Conservation (phyloP, 2,888 invertebrate species). For the Ecliptopera silaceata region DNA sequence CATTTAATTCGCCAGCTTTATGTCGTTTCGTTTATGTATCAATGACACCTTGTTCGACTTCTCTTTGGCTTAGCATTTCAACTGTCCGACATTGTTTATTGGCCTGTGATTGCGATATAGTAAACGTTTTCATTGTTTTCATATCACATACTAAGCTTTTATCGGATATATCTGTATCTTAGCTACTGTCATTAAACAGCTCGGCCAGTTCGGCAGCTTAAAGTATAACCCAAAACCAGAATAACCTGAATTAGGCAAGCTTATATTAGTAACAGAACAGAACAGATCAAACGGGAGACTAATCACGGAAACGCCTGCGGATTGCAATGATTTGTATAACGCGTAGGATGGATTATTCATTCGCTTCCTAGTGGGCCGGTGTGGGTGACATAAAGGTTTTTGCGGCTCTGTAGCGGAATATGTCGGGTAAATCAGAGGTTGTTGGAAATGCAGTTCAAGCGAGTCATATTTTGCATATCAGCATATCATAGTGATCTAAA, state of each 20-base stretch:
- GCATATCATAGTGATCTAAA: too few species aligned
- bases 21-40: conserved; percentile 28
- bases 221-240: not conserved
- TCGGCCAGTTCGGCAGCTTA: not conserved
- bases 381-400: conserved; percentile 38
- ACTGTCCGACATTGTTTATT: not conserved
- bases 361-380: conserved; percentile 36
- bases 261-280: not conserved
- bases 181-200: not conserved
- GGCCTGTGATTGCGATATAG: not conserved
- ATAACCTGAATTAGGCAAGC: conserved; percentile 14
- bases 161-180: not conserved
- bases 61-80: conserved; percentile 9
- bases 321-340: conserved; percentile 25
- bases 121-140: not conserved
- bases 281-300: conserved; percentile 24
- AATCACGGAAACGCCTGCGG: conserved; percentile 28
- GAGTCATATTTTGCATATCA: not conserved
- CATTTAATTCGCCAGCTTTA: conserved; percentile 27
- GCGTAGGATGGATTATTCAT: conserved; percentile 37
- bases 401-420: conserved; percentile 9
- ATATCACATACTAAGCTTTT: not conserved
- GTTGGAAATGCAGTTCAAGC: not conserved
- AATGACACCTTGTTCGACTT: conserved; percentile 12
- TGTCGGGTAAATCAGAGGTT: not conserved